Evolutionary conservation across 2,888 invertebrate species (phyloP), one percentile per base, ranked within the genome.

Genomic region (Azorinus chamasolen): DNA sequence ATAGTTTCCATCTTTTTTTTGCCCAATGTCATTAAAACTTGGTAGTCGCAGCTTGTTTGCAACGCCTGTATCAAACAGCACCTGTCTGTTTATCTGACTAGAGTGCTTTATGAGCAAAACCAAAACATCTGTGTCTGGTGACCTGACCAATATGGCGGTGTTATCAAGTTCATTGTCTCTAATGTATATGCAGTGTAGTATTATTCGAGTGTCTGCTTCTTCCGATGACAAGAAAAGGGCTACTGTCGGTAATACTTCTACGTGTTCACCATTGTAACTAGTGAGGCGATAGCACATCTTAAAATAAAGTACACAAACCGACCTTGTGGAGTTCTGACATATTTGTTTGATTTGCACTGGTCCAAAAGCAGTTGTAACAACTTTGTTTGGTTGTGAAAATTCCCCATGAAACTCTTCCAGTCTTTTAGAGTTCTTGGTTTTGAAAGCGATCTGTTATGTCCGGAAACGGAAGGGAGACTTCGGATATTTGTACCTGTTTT

Each of bases 91-190:
- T n/a, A 73, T 20, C 4, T 39, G 1, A 5, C 2, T 18, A 8
- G 27, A 22, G 53, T 58, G 73, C 20, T 18, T 68, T 14, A 41
- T 0, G 0, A 74, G 54, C 8, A 76, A 53, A 27, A 79, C 43
- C 0, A 32, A 25, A 1, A 79, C 72, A 58, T 59, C 79, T 12
- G 76, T 79, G 37, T 74, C 73, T 10, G 78, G 74, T n/a, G 79
- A 74, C 51, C 65, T n/a, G 1, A 79, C 70, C 22, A 72, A 50
- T 10, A 80, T 54, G 14, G 57, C 39, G 5, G 5, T 10, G 18
- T 22, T 57, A 8, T 57, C 5, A 3, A n/a, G n/a, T 2, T 4
- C 20, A 37, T 18, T 20, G 8, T 1, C 10, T 8, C 22, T 24
- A 18, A 48, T 48, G 51, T 63, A 22, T 6, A 18, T 1, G 32